A percentile compares a stretch with the other conserved stretches of the same genome.
Conservation (phyloP, 2,888 invertebrate species). For the Brachyopa scutellaris region DNA sequence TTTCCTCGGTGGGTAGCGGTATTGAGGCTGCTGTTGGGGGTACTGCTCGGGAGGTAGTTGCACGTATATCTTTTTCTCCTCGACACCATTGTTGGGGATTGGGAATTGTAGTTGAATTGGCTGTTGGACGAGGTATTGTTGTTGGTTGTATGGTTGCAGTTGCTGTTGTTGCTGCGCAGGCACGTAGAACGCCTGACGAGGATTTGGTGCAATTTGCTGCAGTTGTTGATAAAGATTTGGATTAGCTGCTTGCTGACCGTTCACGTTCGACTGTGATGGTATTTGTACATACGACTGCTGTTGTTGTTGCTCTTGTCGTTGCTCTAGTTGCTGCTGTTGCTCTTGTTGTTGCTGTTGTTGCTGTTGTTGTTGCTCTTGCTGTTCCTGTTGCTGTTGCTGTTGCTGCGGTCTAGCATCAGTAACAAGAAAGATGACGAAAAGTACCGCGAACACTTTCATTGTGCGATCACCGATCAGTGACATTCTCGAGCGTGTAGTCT, state of each 20-base stretch:
- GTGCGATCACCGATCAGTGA: slow-evolving; percentile 49
- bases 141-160: slow-evolving; percentile 29
- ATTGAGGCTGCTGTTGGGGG: slow-evolving; percentile 82
- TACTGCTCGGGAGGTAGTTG: slow-evolving; percentile 88
- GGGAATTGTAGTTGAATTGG: slow-evolving; percentile 70
- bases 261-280: neutral
- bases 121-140: slow-evolving; percentile 44
- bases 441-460: slow-evolving; percentile 43
- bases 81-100: slow-evolving; percentile 82
- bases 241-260: neutral
- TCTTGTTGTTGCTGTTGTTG: no score
- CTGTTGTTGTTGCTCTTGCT: no score
- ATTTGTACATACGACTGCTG: no score
- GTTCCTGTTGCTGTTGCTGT: slow-evolving; percentile 35
- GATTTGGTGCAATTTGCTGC: neutral
- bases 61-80: slow-evolving; percentile 93
- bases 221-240: slow-evolving; percentile 4
- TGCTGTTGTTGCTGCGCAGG: slow-evolving; percentile 26
- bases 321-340: no score
- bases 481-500: slow-evolving; percentile 35
- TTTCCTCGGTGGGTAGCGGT: slow-evolving; percentile 85
- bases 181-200: slow-evolving; percentile 54
- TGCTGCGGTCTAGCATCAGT: slow-evolving; percentile 46
- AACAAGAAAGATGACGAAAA: slow-evolving; percentile 17
- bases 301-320: no score